phyloP scores from a whole-genome alignment of 2,888 invertebrate species.

The Phasia obesa region DNA sequence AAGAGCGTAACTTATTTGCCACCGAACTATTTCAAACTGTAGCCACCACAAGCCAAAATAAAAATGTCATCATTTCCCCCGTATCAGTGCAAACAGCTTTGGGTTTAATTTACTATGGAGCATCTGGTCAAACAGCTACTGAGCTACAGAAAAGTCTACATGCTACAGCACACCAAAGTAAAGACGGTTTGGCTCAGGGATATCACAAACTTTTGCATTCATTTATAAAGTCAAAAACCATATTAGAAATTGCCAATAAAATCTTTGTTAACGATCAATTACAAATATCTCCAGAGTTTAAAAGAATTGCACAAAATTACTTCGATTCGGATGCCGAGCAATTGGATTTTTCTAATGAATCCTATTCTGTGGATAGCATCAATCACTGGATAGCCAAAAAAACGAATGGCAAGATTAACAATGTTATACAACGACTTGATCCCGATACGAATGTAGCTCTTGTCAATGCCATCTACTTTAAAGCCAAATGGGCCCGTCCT shows the following conservation, averaged over 20 bases:
- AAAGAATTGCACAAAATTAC: slow-evolving; percentile 85
- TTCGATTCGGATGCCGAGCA: slow-evolving; percentile 87
- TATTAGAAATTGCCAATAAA: slow-evolving; percentile 88
- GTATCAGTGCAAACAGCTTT: slow-evolving; percentile 78
- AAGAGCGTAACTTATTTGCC: slow-evolving; percentile 78
- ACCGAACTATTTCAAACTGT: slow-evolving; percentile 79
- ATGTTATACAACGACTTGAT: slow-evolving; percentile 87
- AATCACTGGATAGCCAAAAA: slow-evolving; percentile 92
- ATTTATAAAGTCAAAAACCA: slow-evolving; percentile 78
- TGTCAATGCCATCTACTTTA: slow-evolving; percentile 94
- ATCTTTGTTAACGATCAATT: slow-evolving; percentile 86
- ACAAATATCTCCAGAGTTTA: slow-evolving; percentile 84
- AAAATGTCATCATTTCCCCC: slow-evolving; percentile 79
- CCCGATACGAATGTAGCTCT: slow-evolving; percentile 87
- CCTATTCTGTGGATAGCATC: slow-evolving; percentile 85
- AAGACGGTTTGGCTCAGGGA: slow-evolving; percentile 77
- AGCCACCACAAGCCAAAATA: slow-evolving; percentile 76
- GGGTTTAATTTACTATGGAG: slow-evolving; percentile 78
- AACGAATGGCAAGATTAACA: slow-evolving; percentile 92
- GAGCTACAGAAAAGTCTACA: slow-evolving; percentile 77
- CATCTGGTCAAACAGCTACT: slow-evolving; percentile 76
- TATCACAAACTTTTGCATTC: slow-evolving; percentile 78
- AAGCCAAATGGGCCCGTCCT: slow-evolving; percentile 89
- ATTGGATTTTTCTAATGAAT: slow-evolving; percentile 85
- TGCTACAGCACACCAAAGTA: slow-evolving; percentile 78